These are phyloP conservation scores for Camponotus floridanus DNA, from an alignment of 1,140 invertebrate species.

Conservation along the genomic window DNA sequence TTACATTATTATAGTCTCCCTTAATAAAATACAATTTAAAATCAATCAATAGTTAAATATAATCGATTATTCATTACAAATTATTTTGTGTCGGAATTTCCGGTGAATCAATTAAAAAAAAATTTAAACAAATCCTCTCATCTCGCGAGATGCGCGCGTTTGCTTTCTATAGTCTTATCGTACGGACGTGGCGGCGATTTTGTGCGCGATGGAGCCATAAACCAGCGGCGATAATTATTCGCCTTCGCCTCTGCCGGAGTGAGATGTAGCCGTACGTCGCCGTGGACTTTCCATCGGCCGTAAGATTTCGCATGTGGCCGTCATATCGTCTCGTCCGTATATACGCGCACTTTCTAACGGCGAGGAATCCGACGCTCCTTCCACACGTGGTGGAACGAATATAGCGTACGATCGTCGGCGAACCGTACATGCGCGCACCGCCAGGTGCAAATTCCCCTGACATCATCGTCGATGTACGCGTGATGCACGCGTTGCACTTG, in stretches of 20 bases:
- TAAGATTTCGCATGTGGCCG: constrained; percentile 65
- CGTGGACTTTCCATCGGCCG: constrained; percentile 65
- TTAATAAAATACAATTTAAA: neutral
- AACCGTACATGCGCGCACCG: constrained; percentile 68
- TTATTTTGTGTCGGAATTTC: neutral
- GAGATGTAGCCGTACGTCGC: constrained; percentile 62
- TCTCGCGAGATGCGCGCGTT: constrained; percentile 19
- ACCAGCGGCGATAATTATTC: constrained; percentile 72
- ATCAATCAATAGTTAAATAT: neutral
- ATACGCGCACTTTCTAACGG: constrained; percentile 62
- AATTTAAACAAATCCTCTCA: constrained; percentile 4
- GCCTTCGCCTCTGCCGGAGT: constrained; percentile 53
- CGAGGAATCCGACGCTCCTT: constrained; percentile 66
- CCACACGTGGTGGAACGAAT: constrained; percentile 43
- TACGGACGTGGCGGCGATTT: constrained; percentile 45
- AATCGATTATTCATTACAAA: neutral
- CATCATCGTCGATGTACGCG: constrained; percentile 78
- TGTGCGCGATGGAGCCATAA: constrained; percentile 52
- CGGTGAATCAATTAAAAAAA: neutral
- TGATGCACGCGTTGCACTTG: constrained; percentile 71
- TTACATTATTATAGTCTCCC: neutral
- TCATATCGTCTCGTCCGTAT: neutral
- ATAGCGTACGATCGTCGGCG: constrained; percentile 53
- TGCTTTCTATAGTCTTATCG: constrained; percentile 55
- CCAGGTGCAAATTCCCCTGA: constrained; percentile 82